phyloP scores from a whole-genome alignment of 2,888 invertebrate species.

The Noctua comes region DNA sequence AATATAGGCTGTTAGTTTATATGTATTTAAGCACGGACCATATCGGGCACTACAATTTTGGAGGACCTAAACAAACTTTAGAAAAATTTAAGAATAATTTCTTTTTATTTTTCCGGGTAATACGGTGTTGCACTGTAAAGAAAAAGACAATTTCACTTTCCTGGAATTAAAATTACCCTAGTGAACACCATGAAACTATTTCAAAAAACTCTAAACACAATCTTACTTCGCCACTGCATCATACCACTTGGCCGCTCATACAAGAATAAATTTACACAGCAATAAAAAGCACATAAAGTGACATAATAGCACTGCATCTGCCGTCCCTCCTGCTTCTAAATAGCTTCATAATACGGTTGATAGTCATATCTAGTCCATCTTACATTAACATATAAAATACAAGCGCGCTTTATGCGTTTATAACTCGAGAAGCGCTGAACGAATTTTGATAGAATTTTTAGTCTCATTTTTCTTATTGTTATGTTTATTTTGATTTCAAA shows the following conservation, averaged over 20 bases:
- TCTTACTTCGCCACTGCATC: slow-evolving; percentile 17
- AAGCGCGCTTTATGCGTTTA: slow-evolving; percentile 49
- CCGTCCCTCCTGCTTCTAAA: slow-evolving; percentile 62
- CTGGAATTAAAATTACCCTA: slow-evolving; percentile 7
- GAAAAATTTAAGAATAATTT: neutral
- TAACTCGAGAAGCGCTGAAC: slow-evolving; percentile 47
- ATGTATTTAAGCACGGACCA: neutral
- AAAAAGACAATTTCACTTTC: neutral
- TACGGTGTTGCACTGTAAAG: neutral
- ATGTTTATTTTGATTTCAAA: neutral
- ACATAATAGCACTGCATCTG: slow-evolving; percentile 64
- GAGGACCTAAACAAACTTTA: neutral
- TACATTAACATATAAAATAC: slow-evolving; percentile 57
- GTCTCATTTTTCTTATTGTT: slow-evolving; percentile 18
- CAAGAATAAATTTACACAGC: slow-evolving; percentile 57
- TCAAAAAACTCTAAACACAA: slow-evolving; percentile 8
- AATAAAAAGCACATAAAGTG: slow-evolving; percentile 65
- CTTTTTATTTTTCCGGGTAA: neutral
- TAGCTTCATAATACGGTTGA: slow-evolving; percentile 66
- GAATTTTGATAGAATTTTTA: slow-evolving; percentile 46
- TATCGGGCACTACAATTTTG: too few relatives aligned
- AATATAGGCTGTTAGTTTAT: neutral
- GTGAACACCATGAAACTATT: neutral
- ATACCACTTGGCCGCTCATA: slow-evolving; percentile 26
- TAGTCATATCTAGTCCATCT: slow-evolving; percentile 63